These are phyloP conservation scores for Oenanthe melanoleuca DNA, from an alignment of 2,113 vertebrate genomes.

Conservation along the genomic window DNA sequence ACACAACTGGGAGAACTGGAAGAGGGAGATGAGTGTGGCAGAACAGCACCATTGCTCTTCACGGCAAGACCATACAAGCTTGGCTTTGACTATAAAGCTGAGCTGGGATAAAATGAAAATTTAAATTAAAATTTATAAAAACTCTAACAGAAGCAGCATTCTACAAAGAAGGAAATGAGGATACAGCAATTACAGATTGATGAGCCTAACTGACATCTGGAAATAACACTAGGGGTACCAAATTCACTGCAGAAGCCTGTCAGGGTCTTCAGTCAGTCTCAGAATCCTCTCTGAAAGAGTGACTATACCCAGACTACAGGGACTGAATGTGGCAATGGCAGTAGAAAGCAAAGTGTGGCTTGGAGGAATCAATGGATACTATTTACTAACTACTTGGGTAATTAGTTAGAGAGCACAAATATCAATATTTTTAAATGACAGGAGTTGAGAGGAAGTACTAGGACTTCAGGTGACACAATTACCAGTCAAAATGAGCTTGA, in stretches of 20 bases:
- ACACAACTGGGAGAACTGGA: not conserved
- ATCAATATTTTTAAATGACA: not conserved
- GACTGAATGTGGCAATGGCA: not conserved
- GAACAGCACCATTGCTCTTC: not conserved
- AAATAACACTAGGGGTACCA: not conserved
- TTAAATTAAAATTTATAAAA: not conserved
- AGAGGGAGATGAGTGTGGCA: not conserved
- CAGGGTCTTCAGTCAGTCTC: not conserved
- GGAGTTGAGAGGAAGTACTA: not conserved
- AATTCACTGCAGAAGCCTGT: not conserved
- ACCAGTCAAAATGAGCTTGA: not conserved
- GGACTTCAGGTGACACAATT: rapidly evolving
- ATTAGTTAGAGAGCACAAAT: not conserved
- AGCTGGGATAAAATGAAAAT: not conserved
- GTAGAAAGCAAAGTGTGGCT: not conserved
- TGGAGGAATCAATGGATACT: not conserved
- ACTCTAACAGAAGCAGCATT: not conserved
- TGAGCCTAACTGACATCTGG: not conserved
- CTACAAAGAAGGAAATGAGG: not conserved
- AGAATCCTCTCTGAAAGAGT: not conserved
- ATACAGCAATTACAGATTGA: not conserved
- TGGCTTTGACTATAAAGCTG: not conserved
- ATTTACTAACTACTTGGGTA: not conserved
- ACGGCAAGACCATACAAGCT: not conserved
- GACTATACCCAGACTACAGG: not conserved